phyloP scores from a whole-genome alignment of 2,797 vertebrate genomes.

The Chelon auratus region DNA sequence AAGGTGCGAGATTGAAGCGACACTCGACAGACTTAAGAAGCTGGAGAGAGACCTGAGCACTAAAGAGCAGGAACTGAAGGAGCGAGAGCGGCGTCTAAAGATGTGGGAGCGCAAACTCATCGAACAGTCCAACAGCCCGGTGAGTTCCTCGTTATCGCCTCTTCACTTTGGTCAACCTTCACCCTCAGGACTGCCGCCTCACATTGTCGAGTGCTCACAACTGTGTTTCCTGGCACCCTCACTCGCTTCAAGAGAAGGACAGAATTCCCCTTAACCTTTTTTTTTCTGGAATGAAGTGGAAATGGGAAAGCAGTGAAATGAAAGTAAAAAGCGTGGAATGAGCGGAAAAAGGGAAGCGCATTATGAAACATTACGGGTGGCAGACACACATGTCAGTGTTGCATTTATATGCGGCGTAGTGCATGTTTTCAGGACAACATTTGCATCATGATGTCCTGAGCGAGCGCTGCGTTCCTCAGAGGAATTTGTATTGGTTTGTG shows the following conservation, averaged over 20 bases:
- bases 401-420: slow-evolving; percentile 19
- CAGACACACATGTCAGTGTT: slow-evolving; percentile 9
- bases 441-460: slow-evolving; percentile 27
- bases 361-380: slow-evolving; percentile 27
- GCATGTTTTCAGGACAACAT: slow-evolving; percentile 17
- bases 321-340: slow-evolving; percentile 38
- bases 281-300: slow-evolving; percentile 24
- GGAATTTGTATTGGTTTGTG: not conserved
- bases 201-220: slow-evolving; percentile 16
- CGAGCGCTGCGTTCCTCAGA: not conserved
- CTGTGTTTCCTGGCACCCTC: slow-evolving; percentile 5
- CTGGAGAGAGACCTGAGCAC: slow-evolving; percentile 98
- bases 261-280: slow-evolving; percentile 15
- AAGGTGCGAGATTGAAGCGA: slow-evolving; percentile 98
- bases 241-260: not conserved
- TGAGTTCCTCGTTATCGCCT: slow-evolving; percentile 82
- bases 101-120: slow-evolving; percentile 99
- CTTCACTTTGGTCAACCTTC: slow-evolving; percentile 40
- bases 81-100: slow-evolving; percentile 92
- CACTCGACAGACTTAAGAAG: slow-evolving; percentile 96
- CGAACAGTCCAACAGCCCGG: slow-evolving; percentile 95
- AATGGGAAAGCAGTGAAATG: slow-evolving; percentile 38
- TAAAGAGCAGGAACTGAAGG: slow-evolving; percentile 97
- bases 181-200: slow-evolving; percentile 19
- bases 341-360: slow-evolving; percentile 9